A percentile compares a stretch with the other conserved stretches of the same genome.
phyloP scores from a whole-genome alignment of 2,888 invertebrate species.

The Scaptodrosophila latifasciaeformis region DNA sequence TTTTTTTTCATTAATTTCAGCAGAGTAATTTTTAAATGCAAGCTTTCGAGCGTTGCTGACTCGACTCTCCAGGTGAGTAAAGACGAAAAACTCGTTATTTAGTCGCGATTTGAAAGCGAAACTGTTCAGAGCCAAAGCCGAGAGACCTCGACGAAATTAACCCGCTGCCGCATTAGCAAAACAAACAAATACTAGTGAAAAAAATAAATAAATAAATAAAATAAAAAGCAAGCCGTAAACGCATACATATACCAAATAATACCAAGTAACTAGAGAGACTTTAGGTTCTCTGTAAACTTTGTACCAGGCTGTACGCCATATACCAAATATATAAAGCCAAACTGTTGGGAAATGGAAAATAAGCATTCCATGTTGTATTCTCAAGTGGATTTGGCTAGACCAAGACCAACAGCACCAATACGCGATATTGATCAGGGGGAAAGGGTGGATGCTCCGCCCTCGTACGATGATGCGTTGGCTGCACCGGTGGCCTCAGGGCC shows the following conservation, averaged over 20 bases:
- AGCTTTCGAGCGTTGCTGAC: slow-evolving; percentile 17
- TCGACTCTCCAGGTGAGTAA: background rate
- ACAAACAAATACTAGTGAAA: no score
- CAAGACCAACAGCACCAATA: slow-evolving; percentile 43
- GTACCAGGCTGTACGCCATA: no score
- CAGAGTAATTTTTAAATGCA: background rate
- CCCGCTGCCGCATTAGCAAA: no score
- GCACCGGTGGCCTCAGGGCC: slow-evolving; percentile 10
- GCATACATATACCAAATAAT: no score
- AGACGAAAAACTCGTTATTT: slow-evolving; percentile 24
- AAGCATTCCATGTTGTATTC: slow-evolving; percentile 73
- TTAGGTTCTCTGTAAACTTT: no score
- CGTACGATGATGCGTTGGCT: slow-evolving; percentile 68
- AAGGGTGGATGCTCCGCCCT: slow-evolving; percentile 68
- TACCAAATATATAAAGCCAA: no score
- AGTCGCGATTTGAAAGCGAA: slow-evolving; percentile 49
- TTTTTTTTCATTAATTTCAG: slow-evolving; percentile 8
- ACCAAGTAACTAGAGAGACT: no score
- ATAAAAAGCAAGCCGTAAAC: no score
- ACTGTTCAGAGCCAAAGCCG: slow-evolving; percentile 22
- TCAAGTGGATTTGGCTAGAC: slow-evolving; percentile 52
- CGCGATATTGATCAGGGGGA: slow-evolving; percentile 35
- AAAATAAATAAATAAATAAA: no score
- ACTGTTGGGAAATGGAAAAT: slow-evolving; percentile 70
- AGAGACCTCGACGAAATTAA: slow-evolving; percentile 18